A percentile compares a stretch with the other conserved stretches of the same genome.
phyloP scores from a whole-genome alignment of 2,888 invertebrate genomes.

The Dascillus cervinus region DNA sequence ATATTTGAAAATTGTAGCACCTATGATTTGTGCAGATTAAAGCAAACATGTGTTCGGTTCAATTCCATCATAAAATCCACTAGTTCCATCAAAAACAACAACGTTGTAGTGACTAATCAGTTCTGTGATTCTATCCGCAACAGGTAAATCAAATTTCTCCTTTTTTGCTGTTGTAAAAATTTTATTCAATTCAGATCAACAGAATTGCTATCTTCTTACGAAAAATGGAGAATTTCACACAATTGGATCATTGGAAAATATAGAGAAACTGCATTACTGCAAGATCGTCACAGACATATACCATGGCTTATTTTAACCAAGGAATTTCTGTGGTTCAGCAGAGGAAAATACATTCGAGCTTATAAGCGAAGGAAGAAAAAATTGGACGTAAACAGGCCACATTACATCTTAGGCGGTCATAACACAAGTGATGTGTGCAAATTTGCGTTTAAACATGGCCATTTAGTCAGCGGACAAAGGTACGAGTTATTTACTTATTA shows the following conservation, averaged over 20 bases:
- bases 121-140: conserved; percentile 13
- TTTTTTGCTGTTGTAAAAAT: background rate
- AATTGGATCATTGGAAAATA: conserved; percentile 53
- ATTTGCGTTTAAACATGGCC: conserved; percentile 40
- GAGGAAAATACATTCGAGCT: conserved; percentile 37
- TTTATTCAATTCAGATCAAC: conserved; percentile 9
- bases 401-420: conserved; percentile 20
- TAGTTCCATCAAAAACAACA: too few species aligned
- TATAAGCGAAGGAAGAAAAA: conserved; percentile 30
- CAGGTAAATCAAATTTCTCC: conserved; percentile 13
- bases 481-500: conserved; percentile 21
- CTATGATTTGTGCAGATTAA: conserved; percentile 44
- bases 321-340: conserved; percentile 48
- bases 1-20: conserved; percentile 49
- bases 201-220: conserved; percentile 11
- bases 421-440: conserved; percentile 40
- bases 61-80: conserved; percentile 37
- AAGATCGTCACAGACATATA: conserved; percentile 43
- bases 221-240: conserved; percentile 40
- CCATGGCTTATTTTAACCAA: conserved; percentile 48
- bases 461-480: conserved; percentile 42
- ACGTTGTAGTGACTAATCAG: conserved; percentile 20
- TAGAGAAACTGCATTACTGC: conserved; percentile 41
- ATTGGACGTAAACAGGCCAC: conserved; percentile 17
- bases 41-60: conserved; percentile 44